Percentiles rank a stretch among this genome's conserved stretches.
phyloP scores from a whole-genome alignment of 2,888 invertebrate genomes.

The Eupithecia vulgata region DNA sequence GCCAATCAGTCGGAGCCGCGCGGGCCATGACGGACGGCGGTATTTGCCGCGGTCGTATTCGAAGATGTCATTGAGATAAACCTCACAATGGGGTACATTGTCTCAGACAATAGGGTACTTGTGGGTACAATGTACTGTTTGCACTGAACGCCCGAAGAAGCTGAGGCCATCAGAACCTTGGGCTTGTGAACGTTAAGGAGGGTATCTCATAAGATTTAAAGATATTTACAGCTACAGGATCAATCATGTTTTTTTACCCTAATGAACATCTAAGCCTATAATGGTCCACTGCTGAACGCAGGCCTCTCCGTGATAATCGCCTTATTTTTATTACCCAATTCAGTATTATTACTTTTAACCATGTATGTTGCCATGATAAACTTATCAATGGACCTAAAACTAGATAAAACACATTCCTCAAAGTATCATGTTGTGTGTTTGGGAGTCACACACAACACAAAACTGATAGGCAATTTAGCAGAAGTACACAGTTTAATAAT shows the following conservation, averaged over 20 bases:
- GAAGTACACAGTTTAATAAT: too few relatives aligned
- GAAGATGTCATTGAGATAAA: slow-evolving; percentile 80
- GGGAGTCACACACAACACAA: too few relatives aligned
- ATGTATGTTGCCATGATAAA: too few relatives aligned
- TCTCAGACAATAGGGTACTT: slow-evolving; percentile 65
- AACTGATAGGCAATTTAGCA: too few relatives aligned
- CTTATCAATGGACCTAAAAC: too few relatives aligned
- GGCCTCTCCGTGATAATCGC: too few relatives aligned
- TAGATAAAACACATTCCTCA: too few relatives aligned
- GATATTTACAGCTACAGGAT: background rate
- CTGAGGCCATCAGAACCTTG: slow-evolving; percentile 75
- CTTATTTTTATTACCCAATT: background rate
- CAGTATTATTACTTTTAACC: background rate
- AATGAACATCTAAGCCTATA: too few relatives aligned
- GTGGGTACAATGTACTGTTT: slow-evolving; percentile 71
- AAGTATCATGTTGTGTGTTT: too few relatives aligned
- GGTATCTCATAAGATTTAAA: background rate
- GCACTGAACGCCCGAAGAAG: slow-evolving; percentile 72
- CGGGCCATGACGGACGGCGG: slow-evolving; percentile 46
- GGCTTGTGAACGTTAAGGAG: slow-evolving; percentile 60
- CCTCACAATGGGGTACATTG: slow-evolving; percentile 26
- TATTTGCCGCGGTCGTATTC: slow-evolving; percentile 59
- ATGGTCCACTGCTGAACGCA: too few relatives aligned
- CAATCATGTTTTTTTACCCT: background rate
- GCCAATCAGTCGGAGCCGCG: slow-evolving; percentile 28